Evolutionary conservation across 2,113 vertebrate species (phyloP), one percentile per base, ranked within the genome.

Genomic region (Seriola aureovittata): DNA sequence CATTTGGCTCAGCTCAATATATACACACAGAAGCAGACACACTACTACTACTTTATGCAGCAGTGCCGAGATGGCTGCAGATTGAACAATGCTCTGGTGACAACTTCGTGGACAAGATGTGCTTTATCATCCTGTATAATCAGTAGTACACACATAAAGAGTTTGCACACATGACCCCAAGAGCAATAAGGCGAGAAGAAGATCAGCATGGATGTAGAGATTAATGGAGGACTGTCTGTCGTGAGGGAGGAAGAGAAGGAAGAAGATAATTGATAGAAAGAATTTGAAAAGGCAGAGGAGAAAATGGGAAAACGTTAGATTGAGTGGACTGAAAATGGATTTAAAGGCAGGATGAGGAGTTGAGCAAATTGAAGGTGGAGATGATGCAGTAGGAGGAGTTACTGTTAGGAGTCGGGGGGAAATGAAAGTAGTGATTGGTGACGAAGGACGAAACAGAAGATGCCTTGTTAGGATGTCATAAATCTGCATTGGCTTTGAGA

Each of bases 41-140:
- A 67, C 16, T 60, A 3, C 16, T 60, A 3, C 19, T 38, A 29
- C 7, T 82, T 38, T 64, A 59, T 68, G 34, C 57, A 34, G 57
- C 6, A 0, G 25, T 57, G 44, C 13, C 52, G 64, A 71, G 34
- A 72, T 85, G 32, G 65, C 82, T 71, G 34, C 79, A 73, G 76
- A 76, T 58, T 78, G 71, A 74, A 79, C 48, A 62, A 62, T 82
- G 52, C 73, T 66, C 80, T 44, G 25, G 71, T 72, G 81, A 62
- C 86, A 60, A 57, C 52, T 40, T 60, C 8, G 11, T 38, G 69
- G 76, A 89, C 68, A 1, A 58, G 14, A 77, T 78, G 67, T 75
- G 50, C 73, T 87, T 71, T 69, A 75, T 89, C 90, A 86, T 84
- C 48, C 74, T 59, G 29, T 72, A 70, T 73, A 76, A 90, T 65